Conservation (phyloP, 2,797 vertebrate species). For the Clarias fuscus region DNA sequence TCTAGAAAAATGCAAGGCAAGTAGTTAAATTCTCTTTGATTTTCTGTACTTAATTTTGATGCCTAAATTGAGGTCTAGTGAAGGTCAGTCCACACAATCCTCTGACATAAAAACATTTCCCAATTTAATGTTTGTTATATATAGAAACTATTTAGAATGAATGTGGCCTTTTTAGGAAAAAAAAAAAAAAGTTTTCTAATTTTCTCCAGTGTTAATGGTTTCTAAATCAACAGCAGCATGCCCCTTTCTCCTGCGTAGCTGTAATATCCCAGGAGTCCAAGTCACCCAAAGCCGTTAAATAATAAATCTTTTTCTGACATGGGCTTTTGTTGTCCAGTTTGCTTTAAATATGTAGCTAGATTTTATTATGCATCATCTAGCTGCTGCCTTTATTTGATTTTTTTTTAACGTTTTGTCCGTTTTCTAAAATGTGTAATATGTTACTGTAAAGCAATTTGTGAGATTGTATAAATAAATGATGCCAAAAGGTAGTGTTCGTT, state of each 20-base stretch:
- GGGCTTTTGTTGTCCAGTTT: slow-evolving; percentile 72
- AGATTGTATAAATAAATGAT: slow-evolving; percentile 55
- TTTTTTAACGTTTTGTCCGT: slow-evolving; percentile 60
- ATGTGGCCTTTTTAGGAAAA: background rate
- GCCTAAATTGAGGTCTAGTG: background rate
- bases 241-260: slow-evolving; percentile 54
- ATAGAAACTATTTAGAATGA: slow-evolving; percentile 9
- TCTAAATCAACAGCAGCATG: slow-evolving; percentile 22
- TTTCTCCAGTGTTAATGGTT: slow-evolving; percentile 25
- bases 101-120: slow-evolving; percentile 1
- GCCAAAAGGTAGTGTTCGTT: slow-evolving; percentile 2
- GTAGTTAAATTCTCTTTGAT: background rate
- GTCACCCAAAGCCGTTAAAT: slow-evolving; percentile 65
- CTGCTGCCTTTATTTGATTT: slow-evolving; percentile 64
- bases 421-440: slow-evolving; percentile 45
- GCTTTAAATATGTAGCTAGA: slow-evolving; percentile 77
- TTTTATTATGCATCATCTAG: slow-evolving; percentile 68
- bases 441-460: slow-evolving; percentile 33
- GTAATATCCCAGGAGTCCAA: slow-evolving; percentile 62
- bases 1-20: background rate
- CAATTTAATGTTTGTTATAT: slow-evolving; percentile 10
- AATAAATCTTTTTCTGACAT: slow-evolving; percentile 67
- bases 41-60: slow-evolving; percentile 15
- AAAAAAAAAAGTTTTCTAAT: background rate
- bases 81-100: slow-evolving; percentile 27